Evolutionary conservation across 35 echinoderm and acorn worm genomes (phyloP), one percentile per base, ranked within the genome.

Genomic region (Acanthaster planci): DNA sequence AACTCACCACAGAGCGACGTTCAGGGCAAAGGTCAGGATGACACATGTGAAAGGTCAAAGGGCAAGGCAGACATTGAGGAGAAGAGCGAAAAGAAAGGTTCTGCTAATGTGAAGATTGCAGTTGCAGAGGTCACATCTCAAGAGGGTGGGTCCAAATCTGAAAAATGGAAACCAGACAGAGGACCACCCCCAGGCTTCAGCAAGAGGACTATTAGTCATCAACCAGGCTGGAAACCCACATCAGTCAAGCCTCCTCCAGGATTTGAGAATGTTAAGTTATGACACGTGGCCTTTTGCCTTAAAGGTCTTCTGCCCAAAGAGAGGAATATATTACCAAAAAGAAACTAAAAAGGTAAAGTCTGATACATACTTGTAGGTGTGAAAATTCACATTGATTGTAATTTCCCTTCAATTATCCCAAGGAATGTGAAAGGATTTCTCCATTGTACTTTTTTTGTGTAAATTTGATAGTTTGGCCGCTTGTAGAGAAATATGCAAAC

Each of bases 221-320:
- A 67, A 85, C 12, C 42, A 47, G 80, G 31, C 80, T 18, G 5
- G 42, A 19, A 36, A 31, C 52, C 39, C 18, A 83, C 16, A 31
- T 42, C 83, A 14, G 17, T 54, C 17, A 77, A 76, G 51, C 90
- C 90, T 5, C 90, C 90, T 37, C 90, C 85, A 54, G 90, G 85
- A 18, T 88, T 88, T 67, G 90, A 90, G 78, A 82, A 92, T 14
- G 55, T 88, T 37, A 92, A 21, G 64, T 72, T 72, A 72, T 72
- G 64, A 72, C 34, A 34, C 64, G 14, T 72, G 64, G 34, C 34
- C 26, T 7, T 6, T 2, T 0, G 3, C n/a, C 14, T 35, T 29
- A 72, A 29, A 72, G 29, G 34, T 27, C 16, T 47, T 6, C 12
- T 47, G 42, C 42, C 42, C 42, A 47, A 47, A 47, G 42, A 6